Base-by-base conservation (phyloP, 2,797 vertebrate genomes). In the Gobio occitaniae region DNA sequence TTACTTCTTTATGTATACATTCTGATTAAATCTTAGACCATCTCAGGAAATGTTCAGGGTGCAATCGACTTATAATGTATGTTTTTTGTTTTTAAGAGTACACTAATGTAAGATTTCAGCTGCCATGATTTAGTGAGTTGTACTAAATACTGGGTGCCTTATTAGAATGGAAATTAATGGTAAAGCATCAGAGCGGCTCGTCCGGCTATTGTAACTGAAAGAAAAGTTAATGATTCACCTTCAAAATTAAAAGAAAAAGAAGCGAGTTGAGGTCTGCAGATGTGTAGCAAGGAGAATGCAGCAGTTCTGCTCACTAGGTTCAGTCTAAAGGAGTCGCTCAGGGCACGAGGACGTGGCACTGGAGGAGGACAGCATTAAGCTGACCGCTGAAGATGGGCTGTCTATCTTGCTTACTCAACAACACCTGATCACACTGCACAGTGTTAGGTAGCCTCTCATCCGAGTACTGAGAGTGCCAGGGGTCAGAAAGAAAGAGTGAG, bases 361-460 rank as follows among this genome's bases (percentile, higher is more conserved):
- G 75, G 75, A 88, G 88, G 88, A 93, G 94, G 95, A 95, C 94
- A 95, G 93, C 95, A 95, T 95, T 95, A 95, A 95, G 94, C 95
- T 95, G 95, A 96, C 93, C 94, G 92, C 91, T 89, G 93, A 92
- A 95, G 94, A 95, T 93, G 89, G 91, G 88, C 85, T 90, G n/a
- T 84, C 91, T 92, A 93, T 95, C 91, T 89, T 74, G 94, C 95
- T 95, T 95, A 95, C 93, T 95, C 94, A 86, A 93, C 95, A 96
- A 96, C 95, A 96, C 94, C 94, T 91, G 95, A 96, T 96, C 94
- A 95, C 92, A 94, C 94, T 89, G 91, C 92, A 93, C 93, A 93
- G 95, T 94, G 94, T 94, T 94, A 90, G 93, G 93, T 94, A 93
- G 93, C 94, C 94, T 93, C 93, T 92, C 91, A 92, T 94, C 92